Base-by-base conservation (phyloP, 2,113 vertebrate species). In the Hiodon alosoides region DNA sequence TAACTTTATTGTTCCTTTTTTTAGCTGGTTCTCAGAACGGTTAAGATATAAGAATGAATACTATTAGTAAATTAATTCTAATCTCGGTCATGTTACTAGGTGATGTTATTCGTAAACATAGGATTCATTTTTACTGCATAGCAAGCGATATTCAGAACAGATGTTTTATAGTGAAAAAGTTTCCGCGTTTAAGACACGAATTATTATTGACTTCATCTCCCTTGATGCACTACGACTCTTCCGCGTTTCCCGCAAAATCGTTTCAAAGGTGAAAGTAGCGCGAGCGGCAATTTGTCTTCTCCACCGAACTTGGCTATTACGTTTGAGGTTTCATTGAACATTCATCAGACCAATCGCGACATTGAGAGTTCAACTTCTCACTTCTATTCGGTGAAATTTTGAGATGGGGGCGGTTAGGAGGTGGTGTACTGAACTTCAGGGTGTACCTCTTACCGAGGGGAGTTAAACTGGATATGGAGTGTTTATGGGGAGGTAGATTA, bases 201-300 rank as follows among this genome's bases (percentile, higher is more conserved):
- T 31, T 9, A 4, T 46, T 13, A 68, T n/a, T 3, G 2, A 16
- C 67, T 67, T 7, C 2, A 62, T 17, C 77, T 69, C 90, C 91
- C 92, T 87, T 81, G 80, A 84, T 91, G 87, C 91, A 83, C 81
- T 73, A 82, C 86, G 89, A 31, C 77, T 83, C 55, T 58, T 81
- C 78, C 80, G 81, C 82, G 79, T 91, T 93, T 93, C 92, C 92
- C 92, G 91, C 92, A 90, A 91, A 93, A 93, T 91, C 89, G 86
- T 89, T 93, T 93, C 89, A 92, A 93, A 91, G 86, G 85, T 79
- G 87, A 85, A 82, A 71, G 75, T 61, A 55, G 67, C 85, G 89
- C 86, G 83, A 80, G 86, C 88, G 87, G 89, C 80, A 85, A 79
- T 87, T 83, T 76, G 16, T 47, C 67, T 50, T 59, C 46, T 71